phyloP scores from a whole-genome alignment of 2,797 vertebrate species.

The Spinus olivaceus region DNA sequence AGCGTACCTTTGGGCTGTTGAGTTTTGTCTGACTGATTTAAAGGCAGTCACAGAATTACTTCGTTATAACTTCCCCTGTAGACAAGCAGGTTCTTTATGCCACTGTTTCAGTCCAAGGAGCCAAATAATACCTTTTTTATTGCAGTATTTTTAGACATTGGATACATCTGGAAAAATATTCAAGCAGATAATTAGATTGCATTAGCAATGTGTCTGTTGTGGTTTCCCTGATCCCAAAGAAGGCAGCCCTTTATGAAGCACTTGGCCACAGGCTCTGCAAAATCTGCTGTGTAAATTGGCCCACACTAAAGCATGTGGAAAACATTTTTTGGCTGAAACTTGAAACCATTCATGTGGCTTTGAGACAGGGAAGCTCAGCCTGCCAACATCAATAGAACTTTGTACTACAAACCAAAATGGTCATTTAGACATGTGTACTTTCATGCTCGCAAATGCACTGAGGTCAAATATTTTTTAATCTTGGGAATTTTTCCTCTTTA shows the following conservation, averaged over 20 bases:
- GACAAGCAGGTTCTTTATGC: slow-evolving; percentile 78
- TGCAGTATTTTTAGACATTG: slow-evolving; percentile 80
- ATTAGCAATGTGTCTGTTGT: slow-evolving; percentile 83
- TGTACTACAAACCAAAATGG: slow-evolving; percentile 85
- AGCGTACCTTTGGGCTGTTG: slow-evolving; percentile 17
- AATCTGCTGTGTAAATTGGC: slow-evolving; percentile 83
- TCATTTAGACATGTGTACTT: slow-evolving; percentile 85
- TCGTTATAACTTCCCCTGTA: slow-evolving; percentile 66
- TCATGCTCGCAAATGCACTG: slow-evolving; percentile 78
- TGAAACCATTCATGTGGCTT: slow-evolving; percentile 86
- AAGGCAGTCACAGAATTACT: slow-evolving; percentile 58
- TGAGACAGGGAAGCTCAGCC: slow-evolving; percentile 77
- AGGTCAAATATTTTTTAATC: slow-evolving; percentile 86
- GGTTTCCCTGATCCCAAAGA: slow-evolving; percentile 81
- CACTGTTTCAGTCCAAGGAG: slow-evolving; percentile 72
- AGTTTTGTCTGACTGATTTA: slow-evolving; percentile 70
- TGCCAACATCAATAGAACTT: slow-evolving; percentile 88
- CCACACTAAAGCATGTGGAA: slow-evolving; percentile 83
- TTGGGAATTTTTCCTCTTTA: slow-evolving; percentile 82
- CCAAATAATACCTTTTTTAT: slow-evolving; percentile 79
- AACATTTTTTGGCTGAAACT: slow-evolving; percentile 83
- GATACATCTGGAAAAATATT: slow-evolving; percentile 84
- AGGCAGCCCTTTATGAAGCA: slow-evolving; percentile 80
- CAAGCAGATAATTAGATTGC: slow-evolving; percentile 83
- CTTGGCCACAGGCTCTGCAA: slow-evolving; percentile 75